Percentiles rank a stretch among this genome's conserved stretches.
Evolutionary conservation across 2,797 vertebrate species (phyloP).

Genomic region (Arnoldichthys spilopterus): DNA sequence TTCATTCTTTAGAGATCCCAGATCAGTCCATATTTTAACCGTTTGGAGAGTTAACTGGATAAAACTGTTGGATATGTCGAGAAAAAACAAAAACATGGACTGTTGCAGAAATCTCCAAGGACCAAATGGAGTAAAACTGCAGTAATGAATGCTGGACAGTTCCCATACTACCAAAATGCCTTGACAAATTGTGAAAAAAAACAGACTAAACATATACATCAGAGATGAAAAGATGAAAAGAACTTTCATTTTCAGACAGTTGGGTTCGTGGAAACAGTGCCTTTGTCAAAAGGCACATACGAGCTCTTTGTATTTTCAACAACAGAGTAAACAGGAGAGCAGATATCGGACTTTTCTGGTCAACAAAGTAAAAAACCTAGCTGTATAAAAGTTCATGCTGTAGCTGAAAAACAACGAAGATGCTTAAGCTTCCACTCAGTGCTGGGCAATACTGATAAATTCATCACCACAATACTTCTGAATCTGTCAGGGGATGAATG

Average conservation of each 20-base stretch:
- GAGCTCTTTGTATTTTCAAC: slow-evolving; percentile 54
- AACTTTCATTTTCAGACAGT: no score
- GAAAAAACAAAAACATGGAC: neutral
- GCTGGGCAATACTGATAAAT: neutral
- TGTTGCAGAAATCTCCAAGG: neutral
- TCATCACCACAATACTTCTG: neutral
- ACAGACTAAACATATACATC: slow-evolving; percentile 8
- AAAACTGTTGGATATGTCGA: no score
- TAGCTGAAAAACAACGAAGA: neutral
- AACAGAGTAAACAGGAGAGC: neutral
- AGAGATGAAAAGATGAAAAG: no score
- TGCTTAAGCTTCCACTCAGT: neutral
- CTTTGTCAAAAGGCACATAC: slow-evolving; percentile 45
- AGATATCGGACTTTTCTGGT: neutral
- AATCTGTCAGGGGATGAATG: neutral
- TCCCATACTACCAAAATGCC: slow-evolving; percentile 5
- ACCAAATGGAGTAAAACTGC: neutral
- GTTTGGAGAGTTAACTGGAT: no score
- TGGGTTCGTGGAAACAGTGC: slow-evolving; percentile 49
- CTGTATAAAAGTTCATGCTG: neutral
- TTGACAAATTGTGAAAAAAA: slow-evolving; percentile 35
- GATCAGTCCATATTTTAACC: no score
- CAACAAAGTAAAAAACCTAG: neutral
- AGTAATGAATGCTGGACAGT: slow-evolving; percentile 9
- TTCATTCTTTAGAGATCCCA: no score